Base-by-base conservation (phyloP, 2,888 invertebrate species). In the Trilocha varians region DNA sequence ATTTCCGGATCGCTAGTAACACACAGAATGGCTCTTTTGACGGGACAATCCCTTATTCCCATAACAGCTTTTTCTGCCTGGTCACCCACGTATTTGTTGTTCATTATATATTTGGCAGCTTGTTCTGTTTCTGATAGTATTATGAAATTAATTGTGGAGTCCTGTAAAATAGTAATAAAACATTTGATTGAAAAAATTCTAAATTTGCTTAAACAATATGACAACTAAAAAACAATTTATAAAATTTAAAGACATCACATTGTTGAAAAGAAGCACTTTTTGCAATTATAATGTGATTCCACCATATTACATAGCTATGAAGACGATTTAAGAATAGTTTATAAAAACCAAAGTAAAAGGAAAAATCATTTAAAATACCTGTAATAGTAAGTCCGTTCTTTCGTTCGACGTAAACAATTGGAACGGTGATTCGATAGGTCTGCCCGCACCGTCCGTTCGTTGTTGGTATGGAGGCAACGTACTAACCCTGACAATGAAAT, bases 1-100 rank as follows among this genome's bases (percentile, higher is more conserved):
- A 94, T 88, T 74, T 98, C 98, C 0, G 91, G 88, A 43, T 94
- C 93, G 0, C 98, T 98, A 0, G 97, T 96, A 15, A 98, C 94
- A 65, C 98, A 98, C 14, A 98, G 72, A 0, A 91, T 91, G 83
- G 97, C 95, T n/a, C 90, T 85, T 36, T 90, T 88, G 5, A 97
- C 91, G 0, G 97, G 95, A 67, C 98, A 98, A 46, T 91, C 89
- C 40, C 94, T 87, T 1, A 97, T 89, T 1, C 91, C 91, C 45
- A 91, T 79, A 48, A 96, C 93, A 0, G 90, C 88, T 32, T 91
- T 87, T 50, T 93, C 86, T 0, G 91, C 87, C 44, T 87, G 85
- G 17, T 91, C 87, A 11, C 93, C 87, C 0, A 91, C 87, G 40
- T 78, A 83, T 11, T 70, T 50, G 48, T 84, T 84, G 57, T 90